Evolutionary conservation across 1,140 invertebrate species (phyloP), one percentile per base, ranked within the genome.

Genomic region (Nebria ingens): DNA sequence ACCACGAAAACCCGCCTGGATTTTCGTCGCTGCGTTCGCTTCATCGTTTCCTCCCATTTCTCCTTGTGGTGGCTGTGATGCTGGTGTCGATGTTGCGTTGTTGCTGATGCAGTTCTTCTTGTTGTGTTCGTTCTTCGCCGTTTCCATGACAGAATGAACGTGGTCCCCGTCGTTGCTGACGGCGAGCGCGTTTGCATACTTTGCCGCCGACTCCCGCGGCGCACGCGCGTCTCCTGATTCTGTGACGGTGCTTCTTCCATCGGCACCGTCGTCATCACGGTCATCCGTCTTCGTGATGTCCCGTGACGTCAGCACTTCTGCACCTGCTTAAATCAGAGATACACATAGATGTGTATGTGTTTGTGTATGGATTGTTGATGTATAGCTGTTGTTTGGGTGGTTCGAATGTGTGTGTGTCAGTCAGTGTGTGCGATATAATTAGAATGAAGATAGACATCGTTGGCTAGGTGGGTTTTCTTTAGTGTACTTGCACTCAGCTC

Each of bases 1-100:
- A 1, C 85, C 85, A 51, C 84, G 75, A 67, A 83, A 87, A 52
- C 80, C 77, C 23, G 85, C 83, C 67, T 89, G 86, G 52, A 89
- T 87, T 65, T 82, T 86, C 2, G 79, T 82, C 12, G 86, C 86
- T 19, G 85, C 86, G 57, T 68, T 67, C 45, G 70, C 68, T 17
- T 34, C 22, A 11, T 20, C 21, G 12, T 21, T 20, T 21, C 21
- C 21, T 11, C 21, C 21, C 50, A 51, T 51, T n/a, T 2, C 45
- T 12, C n/a, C 12, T 2, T 1, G 11, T n/a, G 21, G 13, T 51
- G 50, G 12, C 15, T 45, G 25, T n/a, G 6, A n/a, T 45, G 9
- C 9, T 11, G 15, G 9, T 11, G 40, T 45, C 15, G 40, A 45
- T 45, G 6, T 45, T 3, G 9, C 3, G 6, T 45, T 17, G n/a